phyloP scores from a whole-genome alignment of 2,888 invertebrate species.

The Autographa pulchrina region DNA sequence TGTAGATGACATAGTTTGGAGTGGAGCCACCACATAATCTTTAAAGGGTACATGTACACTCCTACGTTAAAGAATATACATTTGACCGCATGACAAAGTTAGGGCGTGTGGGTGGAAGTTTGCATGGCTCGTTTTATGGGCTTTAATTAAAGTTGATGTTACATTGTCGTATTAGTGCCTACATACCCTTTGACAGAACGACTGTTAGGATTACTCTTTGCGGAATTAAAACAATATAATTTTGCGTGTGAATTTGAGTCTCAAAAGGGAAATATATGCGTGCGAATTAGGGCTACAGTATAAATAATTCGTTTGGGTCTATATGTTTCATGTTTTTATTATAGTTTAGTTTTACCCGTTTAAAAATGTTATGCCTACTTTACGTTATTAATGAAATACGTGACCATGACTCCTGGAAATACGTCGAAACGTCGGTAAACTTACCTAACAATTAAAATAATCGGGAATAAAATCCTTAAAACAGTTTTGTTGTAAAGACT shows the following conservation, averaged over 20 bases:
- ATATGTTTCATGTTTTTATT: neutral
- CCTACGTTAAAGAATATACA: slow-evolving; percentile 48
- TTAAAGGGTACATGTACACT: slow-evolving; percentile 60
- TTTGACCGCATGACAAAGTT: slow-evolving; percentile 61
- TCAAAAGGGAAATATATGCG: slow-evolving; percentile 9
- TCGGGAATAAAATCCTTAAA: no score
- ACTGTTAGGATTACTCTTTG: slow-evolving; percentile 49
- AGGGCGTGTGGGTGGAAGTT: slow-evolving; percentile 50
- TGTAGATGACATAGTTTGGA: slow-evolving; percentile 65
- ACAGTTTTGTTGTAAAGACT: no score
- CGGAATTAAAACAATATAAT: slow-evolving; percentile 45
- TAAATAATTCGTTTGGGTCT: neutral
- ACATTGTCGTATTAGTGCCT: slow-evolving; percentile 55
- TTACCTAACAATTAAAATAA: no score
- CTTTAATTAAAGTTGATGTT: slow-evolving; percentile 65
- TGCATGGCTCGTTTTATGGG: slow-evolving; percentile 63
- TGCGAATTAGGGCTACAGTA: neutral
- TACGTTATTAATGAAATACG: no score
- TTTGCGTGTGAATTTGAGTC: slow-evolving; percentile 29
- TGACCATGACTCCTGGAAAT: no score
- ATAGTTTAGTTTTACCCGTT: neutral
- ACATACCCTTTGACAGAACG: slow-evolving; percentile 39
- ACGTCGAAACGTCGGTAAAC: no score
- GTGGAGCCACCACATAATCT: slow-evolving; percentile 61
- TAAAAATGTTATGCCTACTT: no score